A percentile compares a stretch with the other conserved stretches of the same genome.
Evolutionary conservation across 2,113 vertebrate genomes (phyloP).

Genomic region (Lagopus leucura): DNA sequence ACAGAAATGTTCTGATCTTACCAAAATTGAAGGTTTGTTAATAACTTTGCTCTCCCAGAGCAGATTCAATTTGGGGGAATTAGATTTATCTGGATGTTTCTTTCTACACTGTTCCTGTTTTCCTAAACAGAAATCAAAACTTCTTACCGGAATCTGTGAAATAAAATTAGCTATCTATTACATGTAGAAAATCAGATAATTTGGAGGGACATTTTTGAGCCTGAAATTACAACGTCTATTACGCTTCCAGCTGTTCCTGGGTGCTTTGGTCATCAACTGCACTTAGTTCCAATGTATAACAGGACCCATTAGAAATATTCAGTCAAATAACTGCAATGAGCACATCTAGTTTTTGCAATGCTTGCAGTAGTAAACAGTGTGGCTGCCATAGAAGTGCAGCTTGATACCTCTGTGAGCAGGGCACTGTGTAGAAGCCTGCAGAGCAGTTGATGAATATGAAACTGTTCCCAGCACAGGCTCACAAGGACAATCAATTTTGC

Average conservation of each 20-base stretch:
- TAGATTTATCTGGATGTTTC: neutral
- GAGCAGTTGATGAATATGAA: conserved; percentile 31
- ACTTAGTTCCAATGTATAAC: neutral
- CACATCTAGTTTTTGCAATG: neutral
- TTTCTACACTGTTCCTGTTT: neutral
- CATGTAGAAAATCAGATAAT: neutral
- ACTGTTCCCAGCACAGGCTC: neutral
- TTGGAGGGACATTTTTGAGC: neutral
- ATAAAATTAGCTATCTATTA: neutral
- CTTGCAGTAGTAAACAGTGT: neutral
- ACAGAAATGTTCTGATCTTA: neutral
- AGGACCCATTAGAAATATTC: neutral
- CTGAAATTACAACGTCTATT: neutral
- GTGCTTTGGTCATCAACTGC: neutral
- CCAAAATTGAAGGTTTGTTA: neutral
- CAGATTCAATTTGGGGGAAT: neutral
- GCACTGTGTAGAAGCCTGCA: neutral
- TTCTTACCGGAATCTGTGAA: neutral
- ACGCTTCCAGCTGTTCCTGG: neutral
- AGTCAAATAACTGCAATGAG: neutral
- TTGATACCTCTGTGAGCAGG: neutral
- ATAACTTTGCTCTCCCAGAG: neutral
- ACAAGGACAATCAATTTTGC: conserved; percentile 8
- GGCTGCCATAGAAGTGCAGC: neutral
- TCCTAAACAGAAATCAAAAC: neutral